Percentiles rank a stretch among this genome's conserved stretches.
These are phyloP conservation scores for Zaprionus ghesquierei DNA, from an alignment of 1,140 invertebrate species.

Conservation along the genomic window DNA sequence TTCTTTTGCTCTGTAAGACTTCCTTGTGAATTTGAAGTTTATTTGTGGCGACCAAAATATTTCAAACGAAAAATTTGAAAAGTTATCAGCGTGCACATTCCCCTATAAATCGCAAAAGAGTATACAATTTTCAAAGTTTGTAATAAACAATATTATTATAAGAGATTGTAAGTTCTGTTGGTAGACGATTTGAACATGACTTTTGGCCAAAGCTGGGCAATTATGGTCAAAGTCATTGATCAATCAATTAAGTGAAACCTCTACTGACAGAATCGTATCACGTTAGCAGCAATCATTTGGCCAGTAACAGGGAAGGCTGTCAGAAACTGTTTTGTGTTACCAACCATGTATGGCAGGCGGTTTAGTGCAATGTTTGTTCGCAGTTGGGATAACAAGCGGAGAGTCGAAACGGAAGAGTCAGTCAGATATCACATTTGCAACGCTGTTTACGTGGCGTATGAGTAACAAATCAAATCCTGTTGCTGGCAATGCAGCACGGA, in stretches of 20 bases:
- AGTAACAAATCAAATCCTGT: conserved; percentile 67
- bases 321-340: background rate
- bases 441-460: conserved; percentile 70
- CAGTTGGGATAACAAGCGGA: background rate
- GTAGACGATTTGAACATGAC: too few species aligned
- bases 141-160: too few species aligned
- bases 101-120: too few species aligned
- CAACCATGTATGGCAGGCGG: background rate
- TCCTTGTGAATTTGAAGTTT: background rate
- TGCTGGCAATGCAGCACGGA: conserved; percentile 13
- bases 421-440: conserved; percentile 50
- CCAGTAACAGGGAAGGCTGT: background rate
- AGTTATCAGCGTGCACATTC: too few species aligned
- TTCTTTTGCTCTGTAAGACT: background rate
- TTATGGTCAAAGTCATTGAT: background rate
- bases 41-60: background rate
- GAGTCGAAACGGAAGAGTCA: background rate
- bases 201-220: too few species aligned
- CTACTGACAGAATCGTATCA: background rate
- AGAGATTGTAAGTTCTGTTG: too few species aligned
- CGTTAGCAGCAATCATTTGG: background rate
- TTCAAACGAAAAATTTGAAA: background rate
- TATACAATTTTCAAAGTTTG: too few species aligned
- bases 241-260: conserved; percentile 2
- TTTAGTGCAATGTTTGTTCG: conserved; percentile 3